phyloP scores from a whole-genome alignment of 2,888 invertebrate species.

The Embidobia sp. region DNA sequence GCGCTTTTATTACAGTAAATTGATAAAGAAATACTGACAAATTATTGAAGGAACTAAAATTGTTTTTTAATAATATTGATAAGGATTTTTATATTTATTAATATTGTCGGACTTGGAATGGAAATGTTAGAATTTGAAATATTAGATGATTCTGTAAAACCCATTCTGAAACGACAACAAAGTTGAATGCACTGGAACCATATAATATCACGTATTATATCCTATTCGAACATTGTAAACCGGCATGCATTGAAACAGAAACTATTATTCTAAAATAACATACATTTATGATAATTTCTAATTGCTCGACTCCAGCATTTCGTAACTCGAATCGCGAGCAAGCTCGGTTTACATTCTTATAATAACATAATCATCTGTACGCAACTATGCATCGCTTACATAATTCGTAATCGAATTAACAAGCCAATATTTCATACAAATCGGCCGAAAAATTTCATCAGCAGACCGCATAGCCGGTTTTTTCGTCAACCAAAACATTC shows the following conservation, averaged over 20 bases:
- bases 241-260: background rate
- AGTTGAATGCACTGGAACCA: too few relatives aligned
- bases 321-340: background rate
- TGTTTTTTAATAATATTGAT: too few relatives aligned
- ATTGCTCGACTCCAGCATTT: constrained; percentile 1
- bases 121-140: too few relatives aligned
- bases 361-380: constrained; percentile 9
- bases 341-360: constrained; percentile 1
- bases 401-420: background rate
- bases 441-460: too few relatives aligned
- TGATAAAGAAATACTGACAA: too few relatives aligned
- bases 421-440: background rate
- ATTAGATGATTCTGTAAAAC: background rate
- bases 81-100: too few relatives aligned
- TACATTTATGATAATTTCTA: constrained; percentile 17
- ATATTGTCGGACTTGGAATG: too few relatives aligned
- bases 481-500: too few relatives aligned
- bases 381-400: background rate
- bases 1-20: too few relatives aligned
- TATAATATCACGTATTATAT: background rate
- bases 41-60: too few relatives aligned
- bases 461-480: too few relatives aligned
- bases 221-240: background rate
- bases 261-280: constrained; percentile 5
- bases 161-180: too few relatives aligned